Percentiles rank a stretch among this genome's conserved stretches.
Evolutionary conservation across 2,888 invertebrate genomes (phyloP).

Genomic region (Melinaea marsaeus): DNA sequence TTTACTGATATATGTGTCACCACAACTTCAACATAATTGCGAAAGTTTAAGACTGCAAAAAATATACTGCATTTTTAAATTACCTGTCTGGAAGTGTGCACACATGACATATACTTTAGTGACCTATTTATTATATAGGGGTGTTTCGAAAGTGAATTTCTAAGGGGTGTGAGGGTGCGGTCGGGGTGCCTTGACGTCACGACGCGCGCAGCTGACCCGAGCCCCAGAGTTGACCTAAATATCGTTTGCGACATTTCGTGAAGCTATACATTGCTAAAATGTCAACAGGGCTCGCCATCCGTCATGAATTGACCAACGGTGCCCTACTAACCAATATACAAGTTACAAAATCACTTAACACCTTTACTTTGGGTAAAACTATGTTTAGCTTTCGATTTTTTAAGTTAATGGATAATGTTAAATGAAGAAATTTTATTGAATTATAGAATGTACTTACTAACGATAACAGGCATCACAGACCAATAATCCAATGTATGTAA

Average conservation of each 20-base stretch:
- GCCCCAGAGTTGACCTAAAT: constrained; percentile 59
- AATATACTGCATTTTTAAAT: background rate
- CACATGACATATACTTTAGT: constrained; percentile 9
- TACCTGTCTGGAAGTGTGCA: constrained; percentile 32
- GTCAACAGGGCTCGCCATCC: constrained; percentile 61
- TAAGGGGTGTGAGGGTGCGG: constrained; percentile 52
- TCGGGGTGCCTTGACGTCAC: constrained; percentile 60
- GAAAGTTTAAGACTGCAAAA: background rate
- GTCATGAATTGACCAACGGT: constrained; percentile 54
- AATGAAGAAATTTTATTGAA: background rate
- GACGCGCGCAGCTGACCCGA: constrained; percentile 65
- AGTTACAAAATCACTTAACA: constrained; percentile 1
- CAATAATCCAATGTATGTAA: constrained; percentile 41
- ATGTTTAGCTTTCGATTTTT: background rate
- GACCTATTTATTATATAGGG: constrained; percentile 28
- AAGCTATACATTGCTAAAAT: constrained; percentile 44
- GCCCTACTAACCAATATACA: constrained; percentile 41
- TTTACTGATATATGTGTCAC: too few species aligned
- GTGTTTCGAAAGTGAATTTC: constrained; percentile 58
- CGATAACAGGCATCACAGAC: constrained; percentile 55
- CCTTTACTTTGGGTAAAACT: background rate
- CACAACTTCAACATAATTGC: too few species aligned
- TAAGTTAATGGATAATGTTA: background rate
- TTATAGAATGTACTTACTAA: constrained; percentile 46
- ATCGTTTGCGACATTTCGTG: constrained; percentile 54